Conservation (phyloP, 1,140 invertebrate species). For the Aphis gossypii region DNA sequence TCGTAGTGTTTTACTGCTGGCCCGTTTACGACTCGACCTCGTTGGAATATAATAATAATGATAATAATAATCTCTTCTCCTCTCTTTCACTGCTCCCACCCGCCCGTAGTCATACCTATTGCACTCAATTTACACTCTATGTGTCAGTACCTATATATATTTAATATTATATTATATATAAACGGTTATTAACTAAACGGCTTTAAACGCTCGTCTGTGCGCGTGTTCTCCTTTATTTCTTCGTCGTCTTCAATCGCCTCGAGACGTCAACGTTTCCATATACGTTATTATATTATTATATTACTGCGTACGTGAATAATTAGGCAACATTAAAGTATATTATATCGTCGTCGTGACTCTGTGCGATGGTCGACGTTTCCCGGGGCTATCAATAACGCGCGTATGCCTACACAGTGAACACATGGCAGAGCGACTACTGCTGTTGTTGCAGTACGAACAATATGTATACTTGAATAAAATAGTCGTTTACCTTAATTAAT, state of each 20-base stretch:
- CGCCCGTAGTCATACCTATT: background rate
- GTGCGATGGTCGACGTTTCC: background rate
- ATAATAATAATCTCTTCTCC: conserved; percentile 3
- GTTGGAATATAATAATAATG: conserved; percentile 11
- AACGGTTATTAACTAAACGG: conserved; percentile 33
- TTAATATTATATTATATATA: background rate
- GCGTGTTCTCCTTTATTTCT: background rate
- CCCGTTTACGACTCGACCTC: conserved; percentile 30
- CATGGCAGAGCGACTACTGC: background rate
- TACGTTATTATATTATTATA: background rate
- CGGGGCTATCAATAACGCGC: background rate
- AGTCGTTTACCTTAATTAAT: background rate
- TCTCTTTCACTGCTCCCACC: background rate
- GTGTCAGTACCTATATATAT: background rate
- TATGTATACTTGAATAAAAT: background rate
- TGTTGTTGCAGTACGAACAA: background rate
- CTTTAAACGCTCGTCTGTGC: background rate
- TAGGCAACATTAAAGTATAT: background rate
- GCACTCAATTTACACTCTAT: background rate
- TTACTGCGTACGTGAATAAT: background rate
- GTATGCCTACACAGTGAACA: background rate
- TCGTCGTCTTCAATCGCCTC: background rate
- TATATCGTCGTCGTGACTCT: background rate
- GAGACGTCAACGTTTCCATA: conserved; percentile 22
- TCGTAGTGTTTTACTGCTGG: conserved; percentile 38